These are phyloP conservation scores for Spicauda simplicius DNA, from an alignment of 2,888 invertebrate species.

Conservation along the genomic window DNA sequence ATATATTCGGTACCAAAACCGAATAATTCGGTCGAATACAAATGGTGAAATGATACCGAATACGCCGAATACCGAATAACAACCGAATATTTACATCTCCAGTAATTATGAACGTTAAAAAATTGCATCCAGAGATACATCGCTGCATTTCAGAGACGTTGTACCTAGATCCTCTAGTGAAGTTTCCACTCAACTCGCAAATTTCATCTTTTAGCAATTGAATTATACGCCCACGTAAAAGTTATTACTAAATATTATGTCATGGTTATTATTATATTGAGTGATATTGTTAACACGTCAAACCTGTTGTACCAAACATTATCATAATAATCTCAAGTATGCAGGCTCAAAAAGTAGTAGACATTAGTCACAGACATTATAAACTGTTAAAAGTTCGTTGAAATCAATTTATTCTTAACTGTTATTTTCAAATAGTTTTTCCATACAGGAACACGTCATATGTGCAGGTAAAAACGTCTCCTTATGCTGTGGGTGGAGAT, in stretches of 20 bases:
- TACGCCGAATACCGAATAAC: no score
- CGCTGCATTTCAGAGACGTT: no score
- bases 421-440: background rate
- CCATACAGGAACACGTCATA: constrained; percentile 4
- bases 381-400: constrained; percentile 11
- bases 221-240: no score
- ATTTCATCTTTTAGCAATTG: no score
- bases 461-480: constrained; percentile 1
- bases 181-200: no score
- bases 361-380: background rate
- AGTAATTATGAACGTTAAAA: no score
- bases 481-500: background rate
- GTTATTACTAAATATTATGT: background rate
- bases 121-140: no score
- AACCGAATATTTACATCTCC: no score
- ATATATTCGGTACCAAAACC: no score
- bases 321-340: background rate
- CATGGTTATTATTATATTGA: background rate
- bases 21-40: no score
- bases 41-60: no score
- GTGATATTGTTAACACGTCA: background rate
- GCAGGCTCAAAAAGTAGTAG: background rate
- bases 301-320: background rate
- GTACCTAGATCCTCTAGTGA: no score
- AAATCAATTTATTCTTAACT: constrained; percentile 5